phyloP scores from a whole-genome alignment of 2,113 vertebrate genomes.

The Percopsis transmontana region DNA sequence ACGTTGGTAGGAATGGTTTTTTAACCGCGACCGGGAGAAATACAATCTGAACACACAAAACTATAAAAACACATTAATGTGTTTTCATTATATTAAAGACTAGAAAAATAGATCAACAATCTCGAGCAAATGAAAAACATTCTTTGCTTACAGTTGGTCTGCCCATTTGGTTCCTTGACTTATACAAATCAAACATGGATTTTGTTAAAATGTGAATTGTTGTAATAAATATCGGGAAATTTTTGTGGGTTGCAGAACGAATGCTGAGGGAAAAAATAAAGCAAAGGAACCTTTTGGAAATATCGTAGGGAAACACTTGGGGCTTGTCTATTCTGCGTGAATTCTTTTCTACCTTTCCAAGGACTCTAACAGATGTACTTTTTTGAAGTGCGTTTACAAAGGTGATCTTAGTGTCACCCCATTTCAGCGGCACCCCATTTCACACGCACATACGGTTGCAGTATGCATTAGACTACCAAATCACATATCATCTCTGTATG shows the following conservation, averaged over 20 bases:
- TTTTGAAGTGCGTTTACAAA: no score
- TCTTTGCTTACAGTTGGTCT: not conserved
- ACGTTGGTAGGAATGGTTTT: not conserved
- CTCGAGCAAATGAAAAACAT: not conserved
- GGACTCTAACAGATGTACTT: no score
- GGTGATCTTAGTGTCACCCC: not conserved
- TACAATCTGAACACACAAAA: not conserved
- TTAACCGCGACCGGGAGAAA: not conserved
- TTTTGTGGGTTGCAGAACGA: conserved; percentile 14
- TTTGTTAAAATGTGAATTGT: not conserved
- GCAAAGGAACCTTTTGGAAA: conserved; percentile 10
- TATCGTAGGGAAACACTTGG: not conserved
- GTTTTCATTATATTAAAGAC: not conserved
- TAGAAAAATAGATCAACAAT: not conserved
- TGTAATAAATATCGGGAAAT: not conserved
- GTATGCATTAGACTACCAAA: conserved; percentile 9
- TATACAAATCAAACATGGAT: not conserved
- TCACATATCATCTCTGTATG: conserved; percentile 5
- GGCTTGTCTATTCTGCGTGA: no score
- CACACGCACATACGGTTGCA: not conserved
- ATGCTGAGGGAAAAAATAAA: conserved; percentile 1
- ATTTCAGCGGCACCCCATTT: not conserved
- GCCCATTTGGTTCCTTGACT: not conserved
- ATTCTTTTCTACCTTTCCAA: no score
- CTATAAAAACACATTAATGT: not conserved